Evolutionary conservation across 2,113 vertebrate species (phyloP), one percentile per base, ranked within the genome.

Genomic region (Condylura cristata): DNA sequence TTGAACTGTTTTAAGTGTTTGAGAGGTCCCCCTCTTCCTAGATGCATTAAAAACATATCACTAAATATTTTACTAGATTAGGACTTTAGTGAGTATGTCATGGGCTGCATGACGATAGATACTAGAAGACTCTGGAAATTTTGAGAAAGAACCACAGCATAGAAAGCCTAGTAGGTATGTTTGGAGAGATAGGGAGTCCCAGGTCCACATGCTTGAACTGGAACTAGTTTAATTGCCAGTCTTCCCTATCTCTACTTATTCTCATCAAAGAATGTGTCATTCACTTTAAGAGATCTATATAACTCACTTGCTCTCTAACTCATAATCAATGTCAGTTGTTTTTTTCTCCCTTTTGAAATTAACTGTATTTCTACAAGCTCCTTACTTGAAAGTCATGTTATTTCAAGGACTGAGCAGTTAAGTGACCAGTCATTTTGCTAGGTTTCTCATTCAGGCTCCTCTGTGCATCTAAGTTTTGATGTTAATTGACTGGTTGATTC

Each of bases 1-100:
- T 51, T 63, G 53, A 78, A 65, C 24, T 90, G 24, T 65, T 48
- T 44, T 37, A 86, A 51, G 44, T n/a, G 22, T 76, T 90, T 61
- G 56, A 91, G 46, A 53, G 44, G 20, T 48, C 16, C 12, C n/a
- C 7, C 4, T 46, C 10, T 51, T 20, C 22, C 61, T 6, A 61
- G 4, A 81, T 28, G 30, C 12, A 60, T 88, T 91, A 84, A 87
- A 81, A 72, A 53, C 14, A 39, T 8, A 58, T 8, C 7, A 20
- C 53, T 63, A 41, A 16, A 24, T 81, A 85, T 17, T 78, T 66
- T 32, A 88, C 34, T 41, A 79, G 22, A 1, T 8, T n/a, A 10
- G 8, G 28, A 39, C 53, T 58, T 78, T 3, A 30, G 37, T 51
- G 18, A 46, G 24, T 24, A 53, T 13, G 22, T 39, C 34, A 1